Base-by-base conservation (phyloP, 2,113 vertebrate genomes). In the Lipophrys pholis region DNA sequence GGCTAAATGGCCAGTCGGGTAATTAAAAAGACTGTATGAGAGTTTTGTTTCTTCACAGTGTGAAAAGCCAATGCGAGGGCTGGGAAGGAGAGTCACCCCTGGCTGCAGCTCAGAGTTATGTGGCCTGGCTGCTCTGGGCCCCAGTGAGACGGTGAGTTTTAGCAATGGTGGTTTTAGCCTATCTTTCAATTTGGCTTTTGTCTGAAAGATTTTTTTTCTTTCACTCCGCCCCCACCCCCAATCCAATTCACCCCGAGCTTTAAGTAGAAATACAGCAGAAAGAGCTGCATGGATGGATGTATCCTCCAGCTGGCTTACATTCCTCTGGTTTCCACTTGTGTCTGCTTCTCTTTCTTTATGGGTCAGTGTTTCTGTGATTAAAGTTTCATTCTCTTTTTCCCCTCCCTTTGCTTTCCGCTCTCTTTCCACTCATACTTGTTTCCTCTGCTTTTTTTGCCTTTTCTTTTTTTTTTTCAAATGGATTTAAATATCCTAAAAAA, bases 361-460 rank as follows among this genome's bases (percentile, higher is more conserved):
- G 87, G 92, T 92, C 88, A 90, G 76, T 91, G 84, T 92, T 93
- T 91, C 90, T 91, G 89, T 92, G 90, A 93, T 93, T 93, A 93
- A 91, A 92, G 71, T 80, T 83, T 80, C 50, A 84, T 70, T 76
- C 66, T 60, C 69, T 45, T 66, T 78, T 59, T 59, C 71, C 71
- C 76, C 78, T 84, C 75, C 63, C 80, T 84, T 74, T 74, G 69
- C 72, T 73, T 87, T 85, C 53, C 59, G 79, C 69, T 81, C 69
- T 86, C 75, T 90, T 92, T 92, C 89, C 89, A 87, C 86, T 89
- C 88, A 89, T 83, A 81, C 84, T 69, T 64, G 78, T 89, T 91
- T 89, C 84, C 84, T 83, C 72, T 77, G 65, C 5, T 10, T n/a
- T 72, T 78, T 79, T 40, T 0, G 55, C 71, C 66, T 72, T n/a